Evolutionary conservation across 2,888 invertebrate genomes (phyloP), one percentile per base, ranked within the genome.

Genomic region (Ophion ventricosus): DNA sequence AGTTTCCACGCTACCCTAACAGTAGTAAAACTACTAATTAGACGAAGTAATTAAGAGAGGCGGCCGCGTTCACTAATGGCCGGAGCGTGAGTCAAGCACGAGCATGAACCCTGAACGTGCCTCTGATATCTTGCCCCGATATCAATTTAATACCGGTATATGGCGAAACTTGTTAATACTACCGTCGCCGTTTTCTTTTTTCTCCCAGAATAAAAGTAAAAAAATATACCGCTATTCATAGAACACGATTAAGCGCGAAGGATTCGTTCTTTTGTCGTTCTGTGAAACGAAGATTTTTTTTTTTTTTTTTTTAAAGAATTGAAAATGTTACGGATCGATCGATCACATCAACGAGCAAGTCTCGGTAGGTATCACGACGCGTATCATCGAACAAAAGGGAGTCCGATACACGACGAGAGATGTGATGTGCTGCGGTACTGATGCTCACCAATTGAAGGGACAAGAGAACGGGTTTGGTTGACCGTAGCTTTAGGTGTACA

Each of bases 51-150:
- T 89, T 90, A 89, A 89, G 88, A 88, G 75, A 43, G 43, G 64
- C 63, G 63, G 86, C 85, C 66, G 80, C 86, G 87, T 87, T 90
- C 89, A 88, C 88, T 88, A 90, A 90, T 89, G 89, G 87, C 84
- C 80, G 80, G 83, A 86, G 86, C 90, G 88, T 89, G 90, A 87
- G 86, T 80, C 81, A 82, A 87, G 83, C 85, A 64, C 82, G 87
- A 87, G 83, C 88, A 88, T 89, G 89, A 89, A 86, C 87, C 82
- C 83, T 82, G 87, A 87, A 90, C 89, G 90, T 90, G 89, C 88
- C 84, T 82, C 87, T 86, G 89, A 89, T 90, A 90, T 89, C 89
- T 87, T 69, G 72, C 80, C 66, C 84, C 87, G 89, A 89, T 89
- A 90, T 90, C 89, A 87, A 89, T 88, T 89, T 87, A 86, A 89